Evolutionary conservation across 2,797 vertebrate species (phyloP), one percentile per base, ranked within the genome.

Genomic region (Phrynocephalus vlangalii): DNA sequence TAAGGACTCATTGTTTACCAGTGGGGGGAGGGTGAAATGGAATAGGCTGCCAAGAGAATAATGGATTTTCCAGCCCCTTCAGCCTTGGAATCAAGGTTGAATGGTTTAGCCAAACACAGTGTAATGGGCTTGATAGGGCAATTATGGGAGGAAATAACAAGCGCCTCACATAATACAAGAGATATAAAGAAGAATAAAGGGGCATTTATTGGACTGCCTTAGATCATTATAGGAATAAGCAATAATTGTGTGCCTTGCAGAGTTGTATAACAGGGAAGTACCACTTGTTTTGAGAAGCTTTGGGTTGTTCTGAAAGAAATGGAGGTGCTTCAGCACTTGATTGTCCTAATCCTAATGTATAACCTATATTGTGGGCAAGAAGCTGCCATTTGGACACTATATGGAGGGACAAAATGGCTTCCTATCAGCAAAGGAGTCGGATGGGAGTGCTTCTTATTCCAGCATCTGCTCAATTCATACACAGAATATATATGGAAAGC

Each of bases 11-110:
- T 50, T 85, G 77, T 88, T 88, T 67, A 52, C 66, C 68, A 52
- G n/a, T 28, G 70, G 66, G 70, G 71, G 79, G 52, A 13, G 52
- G 52, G 52, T 28, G 68, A 75, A 75, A 22, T 28, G 20, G n/a
- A 68, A 77, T 63, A 18, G 48, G 22, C 44, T 88, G 83, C 83
- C 87, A 85, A 81, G 70, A 28, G 52, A 75, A 56, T 82, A 70
- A 88, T 81, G 78, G 44, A 81, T 88, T 81, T 81, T 85, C 77
- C 78, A 81, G 7, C 4, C 38, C 71, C 33, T 80, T 28, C 8
- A n/a, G 77, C 56, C 87, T 88, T 81, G 83, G 83, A 85, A 75
- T 81, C 70, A 81, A 85, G 83, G 87, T 30, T 85, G 83, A 38
- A n/a, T 60, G 50, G 75, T 85, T 67, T 75, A 81, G 70, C 60